phyloP scores from a whole-genome alignment of 2,888 invertebrate species.

The Bombylius major region DNA sequence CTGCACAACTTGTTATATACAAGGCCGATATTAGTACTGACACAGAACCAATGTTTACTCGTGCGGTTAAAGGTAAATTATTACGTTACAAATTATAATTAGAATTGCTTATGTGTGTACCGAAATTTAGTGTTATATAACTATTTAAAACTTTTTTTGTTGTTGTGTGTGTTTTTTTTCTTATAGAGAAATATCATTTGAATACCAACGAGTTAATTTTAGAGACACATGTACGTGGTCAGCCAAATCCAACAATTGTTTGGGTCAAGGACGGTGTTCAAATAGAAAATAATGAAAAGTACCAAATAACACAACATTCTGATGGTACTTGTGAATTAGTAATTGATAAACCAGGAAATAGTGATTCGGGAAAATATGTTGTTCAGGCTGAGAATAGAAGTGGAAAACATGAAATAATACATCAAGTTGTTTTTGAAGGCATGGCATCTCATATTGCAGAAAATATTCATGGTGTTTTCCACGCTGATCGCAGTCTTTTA shows the following conservation, averaged over 20 bases:
- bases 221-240: slow-evolving; percentile 64
- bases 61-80: slow-evolving; percentile 53
- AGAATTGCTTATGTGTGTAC: background rate
- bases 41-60: slow-evolving; percentile 60
- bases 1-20: slow-evolving; percentile 61
- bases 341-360: slow-evolving; percentile 49
- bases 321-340: slow-evolving; percentile 62
- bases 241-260: slow-evolving; percentile 55
- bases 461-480: slow-evolving; percentile 37
- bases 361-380: slow-evolving; percentile 63
- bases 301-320: slow-evolving; percentile 52
- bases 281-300: slow-evolving; percentile 45
- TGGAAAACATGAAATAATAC: slow-evolving; percentile 60
- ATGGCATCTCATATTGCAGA: slow-evolving; percentile 34
- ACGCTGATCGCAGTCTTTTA: slow-evolving; percentile 32
- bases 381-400: slow-evolving; percentile 62
- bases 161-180: slow-evolving; percentile 3
- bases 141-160: background rate
- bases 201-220: slow-evolving; percentile 60
- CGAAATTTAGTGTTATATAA: background rate
- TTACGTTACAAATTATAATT: background rate
- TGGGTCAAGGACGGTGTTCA: slow-evolving; percentile 65
- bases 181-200: slow-evolving; percentile 55
- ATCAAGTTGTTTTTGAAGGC: slow-evolving; percentile 56
- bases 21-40: slow-evolving; percentile 40